These are phyloP conservation scores for Megastigmus dorsalis DNA, from an alignment of 2,888 invertebrate genomes.

Conservation along the genomic window DNA sequence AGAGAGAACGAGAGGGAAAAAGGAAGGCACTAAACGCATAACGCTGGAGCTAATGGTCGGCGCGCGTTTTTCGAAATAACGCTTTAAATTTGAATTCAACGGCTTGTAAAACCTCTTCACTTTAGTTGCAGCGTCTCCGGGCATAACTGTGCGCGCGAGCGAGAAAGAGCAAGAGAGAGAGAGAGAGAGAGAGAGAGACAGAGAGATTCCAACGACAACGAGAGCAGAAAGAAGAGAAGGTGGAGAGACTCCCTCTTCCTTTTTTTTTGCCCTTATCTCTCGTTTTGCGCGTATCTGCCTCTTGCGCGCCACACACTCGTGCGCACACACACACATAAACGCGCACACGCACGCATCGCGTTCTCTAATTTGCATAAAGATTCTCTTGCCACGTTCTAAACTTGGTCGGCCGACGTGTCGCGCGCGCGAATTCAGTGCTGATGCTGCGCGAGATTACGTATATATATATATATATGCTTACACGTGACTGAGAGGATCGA, in stretches of 20 bases:
- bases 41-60: too few species aligned
- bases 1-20: too few species aligned
- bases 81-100: background rate
- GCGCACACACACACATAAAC: too few species aligned
- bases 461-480: background rate
- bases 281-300: conserved; percentile 12
- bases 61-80: background rate
- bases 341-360: too few species aligned
- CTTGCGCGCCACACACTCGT: too few species aligned
- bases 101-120: background rate
- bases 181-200: too few species aligned
- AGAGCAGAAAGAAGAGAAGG: background rate
- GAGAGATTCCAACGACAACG: conserved; percentile 26
- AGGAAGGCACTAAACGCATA: too few species aligned
- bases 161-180: too few species aligned
- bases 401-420: background rate
- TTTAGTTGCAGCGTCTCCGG: background rate
- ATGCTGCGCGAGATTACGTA: conserved; percentile 13
- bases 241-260: background rate
- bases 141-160: conserved; percentile 2
- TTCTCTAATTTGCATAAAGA: conserved; percentile 53
- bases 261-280: conserved; percentile 20
- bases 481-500: background rate
- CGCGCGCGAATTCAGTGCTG: conserved; percentile 27
- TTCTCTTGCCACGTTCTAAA: conserved; percentile 34